Evolutionary conservation across 1,140 invertebrate genomes (phyloP), one percentile per base, ranked within the genome.

Genomic region (Tetramorium parvispinum): DNA sequence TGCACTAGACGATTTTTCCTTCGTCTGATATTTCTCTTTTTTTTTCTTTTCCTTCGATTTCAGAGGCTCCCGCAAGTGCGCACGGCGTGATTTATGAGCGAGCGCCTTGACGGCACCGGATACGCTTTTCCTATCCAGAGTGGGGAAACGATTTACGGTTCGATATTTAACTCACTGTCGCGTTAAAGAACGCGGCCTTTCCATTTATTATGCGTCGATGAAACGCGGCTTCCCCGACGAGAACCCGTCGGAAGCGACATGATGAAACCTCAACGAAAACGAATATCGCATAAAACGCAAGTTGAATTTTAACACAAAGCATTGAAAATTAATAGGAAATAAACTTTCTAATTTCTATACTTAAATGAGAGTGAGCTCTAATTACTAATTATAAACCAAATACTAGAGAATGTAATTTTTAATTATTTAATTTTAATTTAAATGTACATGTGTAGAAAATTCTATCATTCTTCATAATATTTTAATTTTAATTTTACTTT

Each of bases 201-300:
- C 75, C 61, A 85, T 85, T 78, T 77, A 85, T 85, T 85, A 77
- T 65, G 75, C 63, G 57, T 85, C 71, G 73, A 65, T 79, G 71
- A 76, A 65, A 66, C 24, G 85, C 27, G 63, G 13, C 37, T 43
- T 51, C 32, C 13, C 24, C 46, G 27, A 85, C 46, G 73, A 79
- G 73, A 85, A 51, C 3, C 21, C 27, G 10, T 59, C 53, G 32
- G 40, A 49, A 46, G n/a, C 32, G 24, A 73, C 24, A 27, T 32
- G 51, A 82, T 16, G 46, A n/a, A 70, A 8, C 51, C 13, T 43
- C 11, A 7, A 43, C 11, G 24, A 82, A 71, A 57, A 43, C 27
- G 53, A 55, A 18, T 73, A 18, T 73, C 4, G 1, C 18, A 46
- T 24, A 24, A 43, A 71, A 18, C 68, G 18, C 6, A 32, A 0